Base-by-base conservation (phyloP, 1,140 invertebrate genomes). In the Drosophila bocki region DNA sequence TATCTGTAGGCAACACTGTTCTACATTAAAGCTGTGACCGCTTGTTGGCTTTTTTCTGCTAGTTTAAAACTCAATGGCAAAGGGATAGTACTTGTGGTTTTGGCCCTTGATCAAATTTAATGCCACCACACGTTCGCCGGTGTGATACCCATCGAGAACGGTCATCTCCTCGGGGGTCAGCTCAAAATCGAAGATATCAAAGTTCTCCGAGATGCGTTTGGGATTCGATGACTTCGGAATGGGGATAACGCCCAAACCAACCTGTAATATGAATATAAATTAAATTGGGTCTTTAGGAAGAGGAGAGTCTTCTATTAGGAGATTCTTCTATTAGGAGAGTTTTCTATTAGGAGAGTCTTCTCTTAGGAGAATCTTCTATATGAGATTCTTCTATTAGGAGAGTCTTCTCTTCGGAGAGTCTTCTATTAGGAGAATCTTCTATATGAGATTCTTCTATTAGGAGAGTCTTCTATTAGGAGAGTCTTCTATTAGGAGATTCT, bases 171-270 rank as follows among this genome's bases (percentile, higher is more conserved):
- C 94, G 0, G 93, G 78, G 0, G 94, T 94, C 2, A 97, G 87
- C 45, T 93, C 82, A 90, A 97, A 97, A 88, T 97, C 95, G 81
- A 96, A 96, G 33, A 97, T 91, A 54, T 96, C 91, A 45, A 96
- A 94, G 83, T 98, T 98, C 65, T 96, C 94, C 7, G 93, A 93
- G 13, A 98, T 95, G 45, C 96, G 94, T 4, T 93, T 84, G 65
- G 95, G 93, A 71, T 95, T 96, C 1, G 95, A 94, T 11, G 96
- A 97, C 86, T 97, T 97, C 1, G 97, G 96, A 65, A 98, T 96
- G 0, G 95, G 95, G 9, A 95, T 93, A 1, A 95, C 88, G 3
- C 91, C 91, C n/a, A 85, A 50, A 13, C 82, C 72, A 17, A 92
- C 67, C 91, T 92, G 29, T 0, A 33, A 33, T 32, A 1, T 0